Base-by-base conservation (phyloP, 2,888 invertebrate genomes). In the Habroteleia sp. region DNA sequence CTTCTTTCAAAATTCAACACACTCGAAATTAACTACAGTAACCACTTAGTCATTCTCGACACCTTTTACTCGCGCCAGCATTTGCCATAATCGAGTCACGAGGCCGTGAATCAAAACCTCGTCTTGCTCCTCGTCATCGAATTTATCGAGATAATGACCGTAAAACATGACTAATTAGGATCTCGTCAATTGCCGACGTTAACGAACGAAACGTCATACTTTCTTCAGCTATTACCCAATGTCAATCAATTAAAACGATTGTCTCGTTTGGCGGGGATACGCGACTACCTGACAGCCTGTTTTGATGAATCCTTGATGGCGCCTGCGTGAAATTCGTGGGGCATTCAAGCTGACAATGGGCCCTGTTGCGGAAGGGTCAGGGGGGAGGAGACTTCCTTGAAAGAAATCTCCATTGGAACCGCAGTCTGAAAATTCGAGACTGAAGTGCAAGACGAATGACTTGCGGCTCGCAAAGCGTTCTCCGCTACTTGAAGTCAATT, bases 271-370 rank as follows among this genome's bases (percentile, higher is more conserved):
- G 5, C 20, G 17, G 29, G 8, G 33, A 29, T 33, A 39, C 16
- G 8, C 48, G 6, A 44, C 69, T 78, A 77, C 76, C 77, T 80
- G 82, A 77, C 80, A 79, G 80, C 44, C 68, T 71, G 74, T 80
- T 81, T 80, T 79, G 82, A 81, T 79, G 80, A 81, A 81, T 81
- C 69, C 56, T 83, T 78, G 83, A 84, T 83, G 83, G 82, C 83
- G 83, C 82, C 83, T 75, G 42, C 41, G 20, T 50, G 68, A 39
- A 60, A 37, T 77, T 66, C 31, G 44, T 23, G 41, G 58, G 60
- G 23, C 65, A 42, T 29, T 48, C 71, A 52, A n/a, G 29, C 62
- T 35, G 46, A 86, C 86, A 86, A 86, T 85, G 80, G 83, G 79
- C 48, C 77, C 80, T 80, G 85, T 85, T 85, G 85, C 83, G 80